Evolutionary conservation across 2,888 invertebrate genomes (phyloP), one percentile per base, ranked within the genome.

Genomic region (Sarcophaga variegata): DNA sequence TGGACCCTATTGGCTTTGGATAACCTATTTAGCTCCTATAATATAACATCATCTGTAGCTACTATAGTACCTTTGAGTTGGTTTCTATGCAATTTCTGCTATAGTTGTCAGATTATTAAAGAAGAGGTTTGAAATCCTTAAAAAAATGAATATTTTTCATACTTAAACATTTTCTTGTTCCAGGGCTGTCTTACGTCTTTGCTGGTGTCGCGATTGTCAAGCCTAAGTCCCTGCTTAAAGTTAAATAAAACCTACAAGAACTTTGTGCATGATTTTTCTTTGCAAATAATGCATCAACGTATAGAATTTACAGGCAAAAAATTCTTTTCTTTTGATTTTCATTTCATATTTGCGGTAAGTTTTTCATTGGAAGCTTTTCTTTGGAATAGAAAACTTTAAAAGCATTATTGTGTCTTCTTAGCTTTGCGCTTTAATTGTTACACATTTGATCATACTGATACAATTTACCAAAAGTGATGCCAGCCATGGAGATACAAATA

Each of bases 381-480:
- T 54, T 62, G 10, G 10, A 20, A 20, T 17, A n/a, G 37, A 5
- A 22, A 10, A 17, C 11, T 59, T 81, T 20, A 3, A 81, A 27
- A n/a, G 6, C 10, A 22, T 14, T 17, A 17, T 8, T 64, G 54
- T n/a, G 37, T 12, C 37, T 76, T 87, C 66, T 5, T 59, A 89
- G 89, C 88, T 89, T 80, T 86, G 76, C 54, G 83, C 87, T 22
- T 78, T 89, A 59, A 89, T 88, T 71, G 85, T 72, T 2, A 89
- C 89, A 2, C 86, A 89, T 78, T 83, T 89, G 20, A 85, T 89
- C 49, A 89, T 89, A 67, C 85, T 89, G 0, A 88, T 89, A 79
- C 89, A 89, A 69, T 89, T 89, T 86, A 80, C 86, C 11, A 89
- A 88, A 71, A 70, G 27, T 59, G 88, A 82, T 75, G 59, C 14